Conservation (phyloP, 1,140 invertebrate species). For the Cydia pomonella region DNA sequence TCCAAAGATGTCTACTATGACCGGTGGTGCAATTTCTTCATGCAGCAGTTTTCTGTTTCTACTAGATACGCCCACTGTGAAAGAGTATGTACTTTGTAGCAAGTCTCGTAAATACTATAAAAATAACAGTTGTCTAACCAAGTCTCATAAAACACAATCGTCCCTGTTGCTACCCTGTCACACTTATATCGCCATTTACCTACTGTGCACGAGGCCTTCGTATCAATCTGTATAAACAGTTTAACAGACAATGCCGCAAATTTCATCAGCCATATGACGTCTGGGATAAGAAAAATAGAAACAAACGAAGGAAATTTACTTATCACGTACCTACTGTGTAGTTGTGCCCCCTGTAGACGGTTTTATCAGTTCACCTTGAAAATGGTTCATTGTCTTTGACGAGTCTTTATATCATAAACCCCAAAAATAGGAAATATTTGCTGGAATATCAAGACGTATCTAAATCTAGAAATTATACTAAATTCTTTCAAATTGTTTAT, state of each 20-base stretch:
- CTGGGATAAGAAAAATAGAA: constrained; percentile 17
- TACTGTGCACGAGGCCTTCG: constrained; percentile 33
- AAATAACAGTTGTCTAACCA: too few species aligned
- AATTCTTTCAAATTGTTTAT: too few species aligned
- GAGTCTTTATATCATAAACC: neutral
- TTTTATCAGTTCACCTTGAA: constrained; percentile 13
- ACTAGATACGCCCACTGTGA: too few species aligned
- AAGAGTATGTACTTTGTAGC: too few species aligned
- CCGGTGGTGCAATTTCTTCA: too few species aligned
- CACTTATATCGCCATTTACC: neutral
- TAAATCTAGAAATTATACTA: too few species aligned
- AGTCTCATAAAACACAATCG: neutral
- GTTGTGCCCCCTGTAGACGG: constrained; percentile 15
- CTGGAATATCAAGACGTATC: too few species aligned
- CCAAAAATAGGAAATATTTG: too few species aligned
- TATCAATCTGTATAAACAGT: constrained; percentile 35
- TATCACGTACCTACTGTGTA: constrained; percentile 25
- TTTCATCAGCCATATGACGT: constrained; percentile 38
- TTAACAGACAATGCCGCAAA: constrained; percentile 38
- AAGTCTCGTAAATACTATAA: too few species aligned
- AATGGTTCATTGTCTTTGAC: constrained; percentile 18
- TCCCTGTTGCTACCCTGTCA: neutral
- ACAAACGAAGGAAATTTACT: constrained; percentile 30
- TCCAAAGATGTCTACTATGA: too few species aligned
- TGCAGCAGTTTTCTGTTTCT: too few species aligned